These are phyloP conservation scores for Aphidoletes aphidimyza DNA, from an alignment of 2,888 invertebrate genomes.

Conservation along the genomic window DNA sequence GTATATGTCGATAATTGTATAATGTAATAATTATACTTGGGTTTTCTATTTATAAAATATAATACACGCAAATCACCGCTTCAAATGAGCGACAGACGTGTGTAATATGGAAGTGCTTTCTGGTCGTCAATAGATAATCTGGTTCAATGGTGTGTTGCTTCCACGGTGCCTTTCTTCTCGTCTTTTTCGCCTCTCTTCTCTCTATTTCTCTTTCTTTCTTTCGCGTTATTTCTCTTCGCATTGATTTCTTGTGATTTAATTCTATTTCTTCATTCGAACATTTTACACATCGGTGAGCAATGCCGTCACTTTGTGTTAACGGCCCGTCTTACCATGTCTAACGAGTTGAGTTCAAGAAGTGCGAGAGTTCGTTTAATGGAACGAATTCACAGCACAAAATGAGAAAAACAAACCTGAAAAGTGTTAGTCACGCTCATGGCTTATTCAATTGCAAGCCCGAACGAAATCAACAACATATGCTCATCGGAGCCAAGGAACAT, in stretches of 20 bases:
- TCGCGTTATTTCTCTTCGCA: neutral
- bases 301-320: conserved; percentile 33
- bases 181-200: neutral
- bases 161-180: neutral
- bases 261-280: conserved; percentile 23
- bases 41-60: neutral
- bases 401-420: conserved; percentile 51
- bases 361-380: conserved; percentile 28
- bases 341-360: neutral
- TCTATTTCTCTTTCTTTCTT: neutral
- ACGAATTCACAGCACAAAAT: conserved; percentile 36
- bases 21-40: conserved; percentile 34
- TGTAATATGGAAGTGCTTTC: conserved; percentile 49
- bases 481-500: neutral
- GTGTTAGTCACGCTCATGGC: conserved; percentile 41
- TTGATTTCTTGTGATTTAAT: neutral
- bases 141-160: neutral
- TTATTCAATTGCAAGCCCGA: neutral
- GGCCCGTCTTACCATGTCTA: conserved; percentile 22
- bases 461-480: conserved; percentile 46
- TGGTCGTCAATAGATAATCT: conserved; percentile 36
- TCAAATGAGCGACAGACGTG: conserved; percentile 26
- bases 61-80: conserved; percentile 42
- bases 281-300: conserved; percentile 44
- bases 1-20: conserved; percentile 21